Percentiles rank a stretch among this genome's conserved stretches.
Conservation (phyloP, 2,888 invertebrate genomes). For the Drosophila helvetica region DNA sequence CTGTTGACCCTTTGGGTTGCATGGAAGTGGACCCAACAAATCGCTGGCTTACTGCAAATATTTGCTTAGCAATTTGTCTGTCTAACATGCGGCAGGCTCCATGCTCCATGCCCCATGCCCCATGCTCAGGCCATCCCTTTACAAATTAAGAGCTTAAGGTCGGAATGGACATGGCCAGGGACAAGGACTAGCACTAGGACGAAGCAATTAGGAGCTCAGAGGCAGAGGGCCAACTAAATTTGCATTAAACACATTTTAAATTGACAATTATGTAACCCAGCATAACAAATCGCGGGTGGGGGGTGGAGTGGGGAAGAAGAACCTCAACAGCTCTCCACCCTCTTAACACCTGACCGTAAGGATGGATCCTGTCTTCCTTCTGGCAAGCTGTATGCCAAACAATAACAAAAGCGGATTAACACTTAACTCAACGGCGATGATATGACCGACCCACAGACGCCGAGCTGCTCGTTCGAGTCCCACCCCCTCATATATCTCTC, state of each 20-base stretch:
- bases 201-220: conserved; percentile 49
- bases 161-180: neutral
- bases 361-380: conserved; percentile 17
- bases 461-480: neutral
- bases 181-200: conserved; percentile 15
- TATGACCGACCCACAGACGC: conserved; percentile 46
- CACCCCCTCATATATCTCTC: too few relatives aligned
- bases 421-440: conserved; percentile 68
- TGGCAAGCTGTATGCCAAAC: conserved; percentile 50
- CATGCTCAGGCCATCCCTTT: neutral
- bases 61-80: conserved; percentile 62
- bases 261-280: conserved; percentile 71
- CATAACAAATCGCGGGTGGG: neutral
- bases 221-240: conserved; percentile 52
- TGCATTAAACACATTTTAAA: conserved; percentile 76
- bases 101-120: neutral
- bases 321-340: too few relatives aligned
- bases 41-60: conserved; percentile 68
- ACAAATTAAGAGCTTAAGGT: conserved; percentile 58
- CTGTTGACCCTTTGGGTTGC: neutral
- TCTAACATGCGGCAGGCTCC: neutral
- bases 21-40: conserved; percentile 24
- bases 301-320: conserved; percentile 11
- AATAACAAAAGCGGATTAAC: conserved; percentile 72
- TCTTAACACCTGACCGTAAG: conserved; percentile 42